Conservation (phyloP, 2,113 vertebrate species). For the Hylia prasina region DNA sequence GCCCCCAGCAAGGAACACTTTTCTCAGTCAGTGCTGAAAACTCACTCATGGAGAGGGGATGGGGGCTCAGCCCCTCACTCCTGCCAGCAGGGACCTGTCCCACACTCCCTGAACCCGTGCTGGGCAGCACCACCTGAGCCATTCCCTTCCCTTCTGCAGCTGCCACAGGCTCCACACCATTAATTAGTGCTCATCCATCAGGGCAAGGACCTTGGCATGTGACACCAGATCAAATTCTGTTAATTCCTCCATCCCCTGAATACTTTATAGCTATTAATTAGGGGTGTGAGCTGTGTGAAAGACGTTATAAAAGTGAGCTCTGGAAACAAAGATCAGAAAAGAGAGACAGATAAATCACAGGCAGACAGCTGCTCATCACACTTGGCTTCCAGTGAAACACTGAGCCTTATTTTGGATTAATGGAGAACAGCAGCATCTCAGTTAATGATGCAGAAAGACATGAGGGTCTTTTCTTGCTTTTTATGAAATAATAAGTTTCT, state of each 20-base stretch:
- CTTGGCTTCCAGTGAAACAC: background rate
- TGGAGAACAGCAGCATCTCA: background rate
- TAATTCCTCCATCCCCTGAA: background rate
- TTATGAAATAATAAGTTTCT: background rate
- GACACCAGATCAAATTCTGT: background rate
- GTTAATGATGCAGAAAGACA: background rate
- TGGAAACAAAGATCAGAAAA: background rate
- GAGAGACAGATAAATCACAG: background rate
- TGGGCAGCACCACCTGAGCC: background rate
- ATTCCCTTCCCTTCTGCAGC: background rate
- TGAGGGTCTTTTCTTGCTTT: background rate
- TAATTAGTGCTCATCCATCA: background rate
- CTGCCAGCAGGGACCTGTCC: background rate
- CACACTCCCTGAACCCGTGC: accelerated
- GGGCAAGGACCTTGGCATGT: background rate
- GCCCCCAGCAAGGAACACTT: background rate
- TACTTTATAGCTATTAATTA: background rate
- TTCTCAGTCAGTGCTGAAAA: background rate
- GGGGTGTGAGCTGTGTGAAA: background rate
- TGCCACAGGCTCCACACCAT: background rate
- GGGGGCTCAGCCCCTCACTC: accelerated
- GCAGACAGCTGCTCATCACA: background rate
- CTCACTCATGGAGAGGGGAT: accelerated
- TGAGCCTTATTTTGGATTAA: background rate
- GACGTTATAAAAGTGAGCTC: background rate